These are phyloP conservation scores for Mamestra configurata DNA, from an alignment of 1,140 invertebrate species.

Conservation along the genomic window DNA sequence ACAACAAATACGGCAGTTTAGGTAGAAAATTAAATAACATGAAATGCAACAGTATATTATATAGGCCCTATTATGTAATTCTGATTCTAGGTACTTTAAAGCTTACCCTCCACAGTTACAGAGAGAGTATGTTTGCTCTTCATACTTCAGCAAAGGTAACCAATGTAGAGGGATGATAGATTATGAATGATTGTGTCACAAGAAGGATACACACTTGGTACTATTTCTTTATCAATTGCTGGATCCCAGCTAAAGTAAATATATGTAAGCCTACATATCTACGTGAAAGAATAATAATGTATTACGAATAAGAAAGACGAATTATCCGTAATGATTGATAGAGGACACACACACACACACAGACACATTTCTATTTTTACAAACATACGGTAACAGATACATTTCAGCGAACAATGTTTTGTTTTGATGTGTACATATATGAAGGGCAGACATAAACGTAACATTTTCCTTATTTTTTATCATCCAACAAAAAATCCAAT, in stretches of 20 bases:
- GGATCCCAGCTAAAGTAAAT: background rate
- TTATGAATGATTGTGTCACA: background rate
- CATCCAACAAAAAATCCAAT: slow-evolving; percentile 39
- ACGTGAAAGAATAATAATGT: background rate
- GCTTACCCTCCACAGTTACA: no score
- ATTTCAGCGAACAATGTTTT: slow-evolving; percentile 31
- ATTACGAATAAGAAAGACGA: background rate
- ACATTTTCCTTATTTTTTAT: slow-evolving; percentile 50
- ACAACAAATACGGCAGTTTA: no score
- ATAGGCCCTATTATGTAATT: no score
- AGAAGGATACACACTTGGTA: background rate
- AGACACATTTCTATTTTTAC: background rate
- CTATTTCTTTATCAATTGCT: background rate
- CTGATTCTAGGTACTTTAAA: no score
- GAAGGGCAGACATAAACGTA: slow-evolving; percentile 15
- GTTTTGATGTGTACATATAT: slow-evolving; percentile 45
- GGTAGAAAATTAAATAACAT: no score
- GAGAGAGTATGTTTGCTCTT: no score
- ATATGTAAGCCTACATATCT: background rate
- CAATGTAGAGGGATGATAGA: background rate
- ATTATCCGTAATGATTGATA: slow-evolving; percentile 27
- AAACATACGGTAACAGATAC: slow-evolving; percentile 41
- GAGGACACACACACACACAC: background rate
- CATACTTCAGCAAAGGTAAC: no score
- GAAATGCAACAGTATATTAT: no score